These are phyloP conservation scores for Corapipo altera DNA, from an alignment of 2,113 vertebrate species.

Conservation along the genomic window DNA sequence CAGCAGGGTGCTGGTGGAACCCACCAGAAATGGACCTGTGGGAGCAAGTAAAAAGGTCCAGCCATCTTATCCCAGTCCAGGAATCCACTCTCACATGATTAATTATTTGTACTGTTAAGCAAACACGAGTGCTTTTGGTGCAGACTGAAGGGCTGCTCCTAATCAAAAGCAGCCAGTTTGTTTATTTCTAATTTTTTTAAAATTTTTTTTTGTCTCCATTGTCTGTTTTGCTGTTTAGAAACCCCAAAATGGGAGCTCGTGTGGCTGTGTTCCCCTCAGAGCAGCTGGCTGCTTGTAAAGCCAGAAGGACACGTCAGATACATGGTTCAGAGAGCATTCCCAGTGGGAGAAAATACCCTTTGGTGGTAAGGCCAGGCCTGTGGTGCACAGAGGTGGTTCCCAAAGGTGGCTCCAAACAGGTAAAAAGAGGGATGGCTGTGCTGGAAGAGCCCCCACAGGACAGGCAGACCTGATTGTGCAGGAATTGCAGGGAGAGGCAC, in stretches of 20 bases:
- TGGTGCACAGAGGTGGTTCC: not conserved
- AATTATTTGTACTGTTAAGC: not conserved
- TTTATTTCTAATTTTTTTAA: not conserved
- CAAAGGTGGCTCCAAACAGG: not conserved
- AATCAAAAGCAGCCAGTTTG: slow-evolving; percentile 1
- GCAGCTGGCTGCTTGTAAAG: not conserved
- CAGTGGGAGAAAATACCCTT: not conserved
- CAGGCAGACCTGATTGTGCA: not conserved
- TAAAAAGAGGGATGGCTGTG: not conserved
- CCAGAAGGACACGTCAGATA: not conserved
- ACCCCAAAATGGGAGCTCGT: not conserved
- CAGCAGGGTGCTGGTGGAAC: not conserved
- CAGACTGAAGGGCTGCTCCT: not conserved
- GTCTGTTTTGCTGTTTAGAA: slow-evolving; percentile 7
- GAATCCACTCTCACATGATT: not conserved
- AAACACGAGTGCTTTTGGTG: not conserved
- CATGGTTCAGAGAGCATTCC: not conserved
- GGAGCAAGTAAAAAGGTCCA: not conserved
- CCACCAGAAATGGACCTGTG: not conserved
- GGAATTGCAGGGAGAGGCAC: not conserved
- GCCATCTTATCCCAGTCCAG: not conserved
- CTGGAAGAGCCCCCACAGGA: not conserved
- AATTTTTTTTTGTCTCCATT: not conserved
- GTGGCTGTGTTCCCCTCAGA: not conserved
- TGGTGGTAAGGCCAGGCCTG: not conserved